Percentiles rank a stretch among this genome's conserved stretches.
Evolutionary conservation across 2,797 vertebrate species (phyloP).

Genomic region (Alauda arvensis): DNA sequence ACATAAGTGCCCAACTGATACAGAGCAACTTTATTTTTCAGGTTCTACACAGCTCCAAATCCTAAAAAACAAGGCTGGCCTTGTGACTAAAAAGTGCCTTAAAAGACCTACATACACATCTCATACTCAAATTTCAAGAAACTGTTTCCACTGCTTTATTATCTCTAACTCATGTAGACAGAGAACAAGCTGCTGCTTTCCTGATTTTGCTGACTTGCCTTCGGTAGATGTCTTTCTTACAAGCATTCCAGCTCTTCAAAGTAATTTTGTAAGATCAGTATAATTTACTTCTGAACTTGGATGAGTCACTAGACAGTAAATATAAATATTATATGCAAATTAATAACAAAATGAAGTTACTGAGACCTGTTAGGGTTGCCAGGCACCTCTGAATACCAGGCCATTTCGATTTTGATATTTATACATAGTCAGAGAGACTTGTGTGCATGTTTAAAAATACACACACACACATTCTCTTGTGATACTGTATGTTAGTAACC

Average conservation of each 20-base stretch:
- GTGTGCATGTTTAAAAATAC: fast-evolving
- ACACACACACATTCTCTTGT: not conserved
- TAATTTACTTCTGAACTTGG: not conserved
- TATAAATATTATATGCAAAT: not conserved
- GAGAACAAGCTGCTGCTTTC: not conserved
- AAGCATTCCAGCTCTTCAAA: not conserved
- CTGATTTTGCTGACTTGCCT: not conserved
- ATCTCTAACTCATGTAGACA: not conserved
- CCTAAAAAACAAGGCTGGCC: not conserved
- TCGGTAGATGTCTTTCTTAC: not conserved
- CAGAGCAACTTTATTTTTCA: not conserved
- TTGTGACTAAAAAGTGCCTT: not conserved
- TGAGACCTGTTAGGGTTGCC: not conserved
- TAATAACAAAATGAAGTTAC: not conserved
- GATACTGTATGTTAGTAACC: not conserved
- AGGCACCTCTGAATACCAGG: not conserved
- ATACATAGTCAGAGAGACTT: not conserved
- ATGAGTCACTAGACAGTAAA: not conserved
- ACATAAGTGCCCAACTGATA: not conserved
- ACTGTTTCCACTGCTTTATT: not conserved
- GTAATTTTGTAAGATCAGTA: not conserved
- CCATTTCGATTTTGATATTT: not conserved
- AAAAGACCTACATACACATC: not conserved
- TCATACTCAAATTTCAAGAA: not conserved
- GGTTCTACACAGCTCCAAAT: not conserved